Base-by-base conservation (phyloP, 1,140 invertebrate genomes). In the Drosophila dunni region DNA sequence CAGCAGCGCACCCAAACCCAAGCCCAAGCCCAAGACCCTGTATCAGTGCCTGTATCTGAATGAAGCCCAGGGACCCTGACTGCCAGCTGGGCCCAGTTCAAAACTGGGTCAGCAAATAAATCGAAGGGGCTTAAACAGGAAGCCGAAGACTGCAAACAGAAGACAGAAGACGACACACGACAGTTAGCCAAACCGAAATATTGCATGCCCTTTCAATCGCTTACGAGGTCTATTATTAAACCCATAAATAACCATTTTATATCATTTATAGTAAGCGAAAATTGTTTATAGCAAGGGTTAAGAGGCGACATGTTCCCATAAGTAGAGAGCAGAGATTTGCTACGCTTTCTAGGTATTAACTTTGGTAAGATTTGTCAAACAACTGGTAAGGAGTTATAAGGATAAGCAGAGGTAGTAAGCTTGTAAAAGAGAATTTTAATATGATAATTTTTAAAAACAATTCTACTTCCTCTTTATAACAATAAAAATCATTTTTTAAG, bases 31-130 rank as follows among this genome's bases (percentile, higher is more conserved):
- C 11, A 17, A 40, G 38, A 10, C 11, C 5, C 36, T 44, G 13
- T 29, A 15, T 15, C 34, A 40, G 53, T 29, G 7, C 6, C 15
- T 24, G 15, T 9, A 11, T 8, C 50, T 7, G 6, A 24, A 20
- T 9, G 8, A 24, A 48, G 46, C 46, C 29, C 3, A 36, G 33
- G n/a, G 6, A 36, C 33, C 51, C 13, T 7, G 13, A 20, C 24
- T 56, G 51, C 38, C 48, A 71, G 61, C 33, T 71, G 68, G 68
- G 51, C 34, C 45, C 45, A 29, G 48, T 46, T 79, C 68, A 71
- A 86, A 86, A 88, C 79, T 88, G 83, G 83, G 83, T 86, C 83
- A 88, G 76, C 83, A 88, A 75, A 86, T 88, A 86, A 88, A 86
- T 86, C 83, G 83, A 86, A 88, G 69, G 57, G 79, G 83, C 83